Base-by-base conservation (phyloP, 2,888 invertebrate genomes). In the Diogma glabrata region DNA sequence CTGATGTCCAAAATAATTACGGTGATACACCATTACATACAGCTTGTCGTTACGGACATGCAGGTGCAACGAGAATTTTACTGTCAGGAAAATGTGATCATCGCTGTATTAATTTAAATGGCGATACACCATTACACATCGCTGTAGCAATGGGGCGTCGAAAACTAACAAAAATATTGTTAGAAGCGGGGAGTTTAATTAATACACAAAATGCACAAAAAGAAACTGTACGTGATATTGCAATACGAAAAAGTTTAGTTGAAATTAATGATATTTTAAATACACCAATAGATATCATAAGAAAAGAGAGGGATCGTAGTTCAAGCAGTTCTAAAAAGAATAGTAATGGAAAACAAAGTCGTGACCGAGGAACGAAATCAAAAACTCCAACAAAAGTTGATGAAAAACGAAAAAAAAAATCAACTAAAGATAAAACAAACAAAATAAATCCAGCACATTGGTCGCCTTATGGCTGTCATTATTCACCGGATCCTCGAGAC, bases 21-120 rank as follows among this genome's bases (percentile, higher is more conserved):
- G 94, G 94, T 5, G 95, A 95, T 66, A 92, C 94, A 0, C 83
- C 95, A 0, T 75, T 96, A 22, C 95, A 96, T 70, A 95, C 95
- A 3, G 88, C 93, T 2, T 91, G 93, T 5, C 79, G 95, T 19
- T 95, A 96, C 67, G 95, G 95, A 0, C 96, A 96, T 71, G 94
- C 94, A 0, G 95, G 95, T 3, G 95, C 94, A 54, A 88, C 93
- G 0, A 77, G 95, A 51, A 94, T 96, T 60, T 79, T 96, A 50
- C 84, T 96, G 58, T 93, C 93, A 30, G 95, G 93, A 0, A 78
- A 84, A 59, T 87, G 89, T 66, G 78, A 83, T 59, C 84, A 88
- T 50, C 86, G 88, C 53, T 88, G 89, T 61, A 87, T 88, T 62
- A 96, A 96, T 68, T 90, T 94, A 76, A 96, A 96, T 71, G 93